These are phyloP conservation scores for Dicyrtoma fusca DNA, from an alignment of 2,888 invertebrate genomes.

Conservation along the genomic window DNA sequence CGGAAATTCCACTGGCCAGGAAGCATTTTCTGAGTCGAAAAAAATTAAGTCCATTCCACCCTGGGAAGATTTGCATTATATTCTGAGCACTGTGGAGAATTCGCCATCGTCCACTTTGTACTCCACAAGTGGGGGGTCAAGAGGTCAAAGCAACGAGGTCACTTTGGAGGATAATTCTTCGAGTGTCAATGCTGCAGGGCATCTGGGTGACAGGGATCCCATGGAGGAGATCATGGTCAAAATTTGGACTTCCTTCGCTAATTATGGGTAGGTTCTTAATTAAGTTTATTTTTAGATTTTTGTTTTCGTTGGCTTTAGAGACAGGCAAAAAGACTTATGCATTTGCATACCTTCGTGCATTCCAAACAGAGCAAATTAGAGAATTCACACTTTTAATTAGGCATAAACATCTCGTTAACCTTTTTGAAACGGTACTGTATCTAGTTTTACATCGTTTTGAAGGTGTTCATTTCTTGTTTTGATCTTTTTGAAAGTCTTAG, in stretches of 20 bases:
- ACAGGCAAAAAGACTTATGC: neutral
- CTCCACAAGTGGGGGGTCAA: neutral
- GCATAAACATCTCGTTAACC: too few species aligned
- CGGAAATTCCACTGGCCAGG: neutral
- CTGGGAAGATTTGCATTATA: conserved; percentile 26
- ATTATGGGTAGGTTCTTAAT: conserved; percentile 39
- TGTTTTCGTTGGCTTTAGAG: neutral
- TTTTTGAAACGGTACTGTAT: too few species aligned
- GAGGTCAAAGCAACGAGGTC: neutral
- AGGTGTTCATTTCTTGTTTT: too few species aligned
- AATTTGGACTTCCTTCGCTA: conserved; percentile 53
- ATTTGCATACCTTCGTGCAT: neutral
- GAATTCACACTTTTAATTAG: neutral
- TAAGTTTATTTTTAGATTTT: neutral
- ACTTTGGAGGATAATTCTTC: conserved; percentile 1
- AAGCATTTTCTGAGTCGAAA: too few species aligned
- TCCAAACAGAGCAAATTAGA: neutral
- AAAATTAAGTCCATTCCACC: conserved; percentile 11
- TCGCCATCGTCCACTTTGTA: neutral
- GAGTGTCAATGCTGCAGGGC: neutral
- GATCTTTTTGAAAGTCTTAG: too few species aligned
- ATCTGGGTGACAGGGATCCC: neutral
- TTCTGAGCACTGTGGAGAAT: neutral
- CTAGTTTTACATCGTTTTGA: too few species aligned
- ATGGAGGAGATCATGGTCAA: conserved; percentile 49